Percentiles rank a stretch among this genome's conserved stretches.
Conservation (phyloP, 2,888 invertebrate genomes). For the Rhopalosiphum nymphaeae region DNA sequence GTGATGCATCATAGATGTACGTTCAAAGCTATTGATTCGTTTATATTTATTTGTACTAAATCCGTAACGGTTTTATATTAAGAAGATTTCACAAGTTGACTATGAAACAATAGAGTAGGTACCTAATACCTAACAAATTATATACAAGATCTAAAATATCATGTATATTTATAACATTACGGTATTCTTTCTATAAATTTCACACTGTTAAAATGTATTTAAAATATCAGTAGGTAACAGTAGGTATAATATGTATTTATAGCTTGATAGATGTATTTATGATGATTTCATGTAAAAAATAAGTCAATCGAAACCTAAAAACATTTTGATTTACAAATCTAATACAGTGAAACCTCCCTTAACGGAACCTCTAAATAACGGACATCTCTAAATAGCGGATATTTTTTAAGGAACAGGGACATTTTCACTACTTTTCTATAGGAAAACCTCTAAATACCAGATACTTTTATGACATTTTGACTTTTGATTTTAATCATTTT, state of each 20-base stretch:
- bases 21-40: not conserved
- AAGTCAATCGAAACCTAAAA: not conserved
- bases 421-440: too few species aligned
- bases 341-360: too few species aligned
- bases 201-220: not conserved
- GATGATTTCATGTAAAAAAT: not conserved
- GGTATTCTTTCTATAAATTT: not conserved
- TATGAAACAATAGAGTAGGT: not conserved
- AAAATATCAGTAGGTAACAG: not conserved
- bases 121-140: not conserved
- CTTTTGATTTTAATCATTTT: too few species aligned
- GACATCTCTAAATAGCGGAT: too few species aligned
- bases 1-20: not conserved
- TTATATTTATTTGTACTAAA: not conserved
- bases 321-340: not conserved
- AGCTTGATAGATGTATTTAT: not conserved
- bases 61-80: not conserved
- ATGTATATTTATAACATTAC: not conserved
- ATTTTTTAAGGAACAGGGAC: too few species aligned
- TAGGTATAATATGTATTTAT: not conserved
- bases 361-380: too few species aligned
- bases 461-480: too few species aligned
- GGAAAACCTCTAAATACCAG: too few species aligned
- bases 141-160: not conserved
- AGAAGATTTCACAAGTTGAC: not conserved